phyloP scores from a whole-genome alignment of 92 coral and sea anemone species.

The Metridium senile region DNA sequence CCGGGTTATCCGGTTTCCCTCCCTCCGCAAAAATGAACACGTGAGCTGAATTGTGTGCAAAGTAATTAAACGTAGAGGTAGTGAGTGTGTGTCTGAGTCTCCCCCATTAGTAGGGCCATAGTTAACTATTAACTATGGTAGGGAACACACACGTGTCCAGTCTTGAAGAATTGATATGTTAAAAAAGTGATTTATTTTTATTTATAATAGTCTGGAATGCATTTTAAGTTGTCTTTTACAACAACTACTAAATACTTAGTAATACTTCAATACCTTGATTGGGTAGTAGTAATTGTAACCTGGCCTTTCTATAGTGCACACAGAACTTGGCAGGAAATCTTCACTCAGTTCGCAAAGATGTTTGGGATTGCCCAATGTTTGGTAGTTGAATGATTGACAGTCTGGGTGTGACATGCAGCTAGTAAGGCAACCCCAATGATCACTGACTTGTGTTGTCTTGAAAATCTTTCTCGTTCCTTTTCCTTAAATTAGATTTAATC shows the following conservation, averaged over 20 bases:
- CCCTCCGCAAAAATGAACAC: no score
- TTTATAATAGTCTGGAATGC: no score
- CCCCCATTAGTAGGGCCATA: no score
- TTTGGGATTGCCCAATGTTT: conserved; percentile 15
- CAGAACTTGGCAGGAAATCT: neutral
- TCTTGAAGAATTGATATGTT: no score
- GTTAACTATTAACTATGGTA: no score
- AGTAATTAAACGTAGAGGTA: no score
- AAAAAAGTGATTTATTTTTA: no score
- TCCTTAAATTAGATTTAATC: neutral
- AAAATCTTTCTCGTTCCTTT: neutral
- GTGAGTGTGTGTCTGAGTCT: no score
- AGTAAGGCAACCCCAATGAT: neutral
- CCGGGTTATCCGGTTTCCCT: no score
- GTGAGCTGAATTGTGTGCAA: no score
- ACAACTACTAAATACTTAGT: no score
- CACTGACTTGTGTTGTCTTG: neutral
- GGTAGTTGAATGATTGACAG: conserved; percentile 30
- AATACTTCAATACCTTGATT: neutral
- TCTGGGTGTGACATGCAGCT: conserved; percentile 2
- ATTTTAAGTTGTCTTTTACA: neutral
- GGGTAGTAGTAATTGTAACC: neutral
- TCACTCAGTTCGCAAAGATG: conserved; percentile 34
- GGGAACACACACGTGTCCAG: no score
- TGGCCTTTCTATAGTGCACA: neutral